Evolutionary conservation across 2,797 vertebrate species (phyloP).

Genomic region (Poecilia velifera): DNA sequence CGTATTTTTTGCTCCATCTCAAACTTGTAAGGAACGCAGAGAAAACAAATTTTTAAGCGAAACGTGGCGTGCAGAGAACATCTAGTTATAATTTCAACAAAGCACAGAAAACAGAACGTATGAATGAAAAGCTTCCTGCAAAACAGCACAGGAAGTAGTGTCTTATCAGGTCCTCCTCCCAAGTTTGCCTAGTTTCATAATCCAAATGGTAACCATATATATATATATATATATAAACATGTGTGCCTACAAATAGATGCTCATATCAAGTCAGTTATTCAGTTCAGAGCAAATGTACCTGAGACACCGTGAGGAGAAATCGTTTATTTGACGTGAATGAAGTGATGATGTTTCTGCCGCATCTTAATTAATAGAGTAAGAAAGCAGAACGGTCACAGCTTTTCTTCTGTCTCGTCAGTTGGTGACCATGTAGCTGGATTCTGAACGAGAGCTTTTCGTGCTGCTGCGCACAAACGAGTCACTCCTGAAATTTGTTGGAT

Average conservation of each 20-base stretch:
- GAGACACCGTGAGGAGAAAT: background rate
- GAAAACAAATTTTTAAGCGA: background rate
- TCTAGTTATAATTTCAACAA: background rate
- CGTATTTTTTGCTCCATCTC: constrained; percentile 7
- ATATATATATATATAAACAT: background rate
- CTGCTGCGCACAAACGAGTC: constrained; percentile 15
- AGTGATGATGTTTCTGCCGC: constrained; percentile 7
- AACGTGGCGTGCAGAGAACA: background rate
- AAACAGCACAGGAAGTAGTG: background rate
- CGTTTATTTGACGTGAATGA: background rate
- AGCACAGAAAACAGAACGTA: background rate
- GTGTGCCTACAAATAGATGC: background rate
- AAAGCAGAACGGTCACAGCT: background rate
- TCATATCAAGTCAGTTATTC: background rate
- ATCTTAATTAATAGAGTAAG: background rate
- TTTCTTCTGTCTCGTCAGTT: background rate
- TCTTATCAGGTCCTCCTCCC: background rate
- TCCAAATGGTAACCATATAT: background rate
- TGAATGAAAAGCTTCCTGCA: background rate
- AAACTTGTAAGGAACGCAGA: constrained; percentile 8
- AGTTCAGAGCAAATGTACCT: background rate
- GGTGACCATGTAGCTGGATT: constrained; percentile 8
- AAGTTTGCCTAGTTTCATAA: background rate
- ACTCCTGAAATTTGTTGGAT: constrained; percentile 24
- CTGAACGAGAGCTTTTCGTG: constrained; percentile 25